phyloP scores from a whole-genome alignment of 2,888 invertebrate genomes.

The Argynnis bischoffii region DNA sequence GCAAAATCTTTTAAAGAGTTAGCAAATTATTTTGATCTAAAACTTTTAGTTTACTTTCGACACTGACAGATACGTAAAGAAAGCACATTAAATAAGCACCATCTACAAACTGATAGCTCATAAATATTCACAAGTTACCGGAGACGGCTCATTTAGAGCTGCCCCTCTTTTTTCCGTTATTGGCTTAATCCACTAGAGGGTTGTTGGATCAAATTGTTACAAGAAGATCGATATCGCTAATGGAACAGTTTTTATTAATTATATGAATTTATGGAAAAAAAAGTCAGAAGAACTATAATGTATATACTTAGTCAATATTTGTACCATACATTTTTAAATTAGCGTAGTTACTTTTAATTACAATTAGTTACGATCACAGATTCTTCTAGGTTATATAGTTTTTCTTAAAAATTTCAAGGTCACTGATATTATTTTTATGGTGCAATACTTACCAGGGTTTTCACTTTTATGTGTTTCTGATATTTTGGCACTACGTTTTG shows the following conservation, averaged over 20 bases:
- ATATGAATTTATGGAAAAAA: conserved; percentile 51
- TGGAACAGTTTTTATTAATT: conserved; percentile 76
- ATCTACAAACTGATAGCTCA: conserved; percentile 65
- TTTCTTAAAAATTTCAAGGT: too few species aligned
- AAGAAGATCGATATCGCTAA: conserved; percentile 71
- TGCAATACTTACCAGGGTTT: too few species aligned
- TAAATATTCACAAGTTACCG: conserved; percentile 79
- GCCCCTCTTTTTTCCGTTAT: conserved; percentile 79
- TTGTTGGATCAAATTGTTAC: conserved; percentile 71
- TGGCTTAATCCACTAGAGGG: conserved; percentile 76
- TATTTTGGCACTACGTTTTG: too few species aligned
- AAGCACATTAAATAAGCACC: conserved; percentile 61
- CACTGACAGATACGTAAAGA: conserved; percentile 42
- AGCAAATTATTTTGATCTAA: conserved; percentile 3
- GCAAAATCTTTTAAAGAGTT: too few species aligned
- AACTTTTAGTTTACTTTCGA: conserved; percentile 14
- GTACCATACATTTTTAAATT: too few species aligned
- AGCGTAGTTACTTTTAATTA: too few species aligned
- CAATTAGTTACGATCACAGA: too few species aligned
- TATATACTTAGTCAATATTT: too few species aligned
- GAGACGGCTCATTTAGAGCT: conserved; percentile 77
- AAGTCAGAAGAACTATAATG: conserved; percentile 18
- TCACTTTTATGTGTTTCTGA: too few species aligned
- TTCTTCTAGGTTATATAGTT: too few species aligned
- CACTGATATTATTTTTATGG: too few species aligned